A percentile compares a stretch with the other conserved stretches of the same genome.
Evolutionary conservation across 1,140 invertebrate genomes (phyloP).

Genomic region (Brachionus koreanus): DNA sequence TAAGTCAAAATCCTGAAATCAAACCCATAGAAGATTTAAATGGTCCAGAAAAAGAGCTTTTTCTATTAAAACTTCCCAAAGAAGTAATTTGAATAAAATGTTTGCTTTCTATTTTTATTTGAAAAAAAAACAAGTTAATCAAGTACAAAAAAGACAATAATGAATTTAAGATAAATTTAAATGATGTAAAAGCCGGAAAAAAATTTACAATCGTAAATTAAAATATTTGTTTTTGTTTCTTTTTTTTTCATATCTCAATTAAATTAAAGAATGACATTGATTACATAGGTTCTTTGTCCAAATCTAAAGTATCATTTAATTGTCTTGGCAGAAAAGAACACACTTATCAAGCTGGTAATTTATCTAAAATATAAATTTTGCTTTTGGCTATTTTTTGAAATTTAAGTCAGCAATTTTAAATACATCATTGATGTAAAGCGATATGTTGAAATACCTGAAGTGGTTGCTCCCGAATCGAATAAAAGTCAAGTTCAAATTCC

Average conservation of each 20-base stretch:
- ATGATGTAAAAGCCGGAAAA: slow-evolving; percentile 1
- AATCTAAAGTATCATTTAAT: slow-evolving; percentile 20
- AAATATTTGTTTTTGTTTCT: not conserved
- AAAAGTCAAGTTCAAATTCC: not conserved
- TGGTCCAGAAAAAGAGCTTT: not conserved
- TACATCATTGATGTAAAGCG: slow-evolving; percentile 7
- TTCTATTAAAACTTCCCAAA: slow-evolving; percentile 38
- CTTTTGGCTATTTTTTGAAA: not conserved
- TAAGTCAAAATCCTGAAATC: not conserved
- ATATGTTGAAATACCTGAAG: slow-evolving; percentile 24
- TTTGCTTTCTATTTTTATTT: not conserved
- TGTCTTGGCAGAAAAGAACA: slow-evolving; percentile 4
- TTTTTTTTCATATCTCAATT: not conserved
- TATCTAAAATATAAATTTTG: not conserved
- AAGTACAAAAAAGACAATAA: slow-evolving; percentile 10
- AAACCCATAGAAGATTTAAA: not conserved
- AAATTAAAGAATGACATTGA: not conserved
- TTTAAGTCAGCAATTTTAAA: slow-evolving; percentile 26
- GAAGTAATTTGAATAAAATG: slow-evolving; percentile 11
- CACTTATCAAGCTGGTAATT: slow-evolving; percentile 9
- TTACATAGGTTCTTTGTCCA: not conserved
- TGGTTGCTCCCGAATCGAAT: not conserved
- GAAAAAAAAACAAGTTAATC: not conserved
- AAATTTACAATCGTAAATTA: slow-evolving; percentile 4
- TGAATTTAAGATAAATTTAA: slow-evolving; percentile 16